Evolutionary conservation across 2,113 vertebrate genomes (phyloP).

Genomic region (Anolis sagrei): DNA sequence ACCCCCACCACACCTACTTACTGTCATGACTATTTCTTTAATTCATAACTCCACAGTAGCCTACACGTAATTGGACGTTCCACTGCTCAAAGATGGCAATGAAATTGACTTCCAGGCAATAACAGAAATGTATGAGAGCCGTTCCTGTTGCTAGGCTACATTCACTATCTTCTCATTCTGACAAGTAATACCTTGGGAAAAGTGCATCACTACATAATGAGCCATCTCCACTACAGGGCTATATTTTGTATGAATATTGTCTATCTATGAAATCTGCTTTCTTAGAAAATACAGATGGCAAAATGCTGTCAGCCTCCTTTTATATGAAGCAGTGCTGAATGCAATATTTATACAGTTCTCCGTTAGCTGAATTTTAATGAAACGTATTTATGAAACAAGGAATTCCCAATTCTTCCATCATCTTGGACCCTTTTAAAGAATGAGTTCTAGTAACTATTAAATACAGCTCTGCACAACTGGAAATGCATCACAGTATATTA

Average conservation of each 20-base stretch:
- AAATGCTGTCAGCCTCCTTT: neutral
- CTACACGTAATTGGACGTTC: neutral
- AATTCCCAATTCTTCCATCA: slow-evolving; percentile 26
- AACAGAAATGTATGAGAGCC: neutral
- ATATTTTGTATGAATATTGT: neutral
- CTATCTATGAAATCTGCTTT: neutral
- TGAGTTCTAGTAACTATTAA: slow-evolving; percentile 26
- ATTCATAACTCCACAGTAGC: neutral
- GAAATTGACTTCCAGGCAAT: neutral
- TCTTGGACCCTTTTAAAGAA: slow-evolving; percentile 40
- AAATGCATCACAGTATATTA: slow-evolving; percentile 45
- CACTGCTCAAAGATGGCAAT: neutral
- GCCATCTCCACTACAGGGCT: neutral
- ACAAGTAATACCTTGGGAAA: neutral
- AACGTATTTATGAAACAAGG: slow-evolving; percentile 45
- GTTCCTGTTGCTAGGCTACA: neutral
- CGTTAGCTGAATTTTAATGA: neutral
- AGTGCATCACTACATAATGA: neutral
- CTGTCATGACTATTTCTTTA: neutral
- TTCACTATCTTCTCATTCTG: neutral
- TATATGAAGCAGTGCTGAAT: neutral
- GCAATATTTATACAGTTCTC: neutral
- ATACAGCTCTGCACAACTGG: slow-evolving; percentile 46
- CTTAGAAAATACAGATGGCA: neutral
- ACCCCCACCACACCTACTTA: too few species aligned